Evolutionary conservation across 2,797 vertebrate species (phyloP).

Genomic region (Darevskia nairensis): DNA sequence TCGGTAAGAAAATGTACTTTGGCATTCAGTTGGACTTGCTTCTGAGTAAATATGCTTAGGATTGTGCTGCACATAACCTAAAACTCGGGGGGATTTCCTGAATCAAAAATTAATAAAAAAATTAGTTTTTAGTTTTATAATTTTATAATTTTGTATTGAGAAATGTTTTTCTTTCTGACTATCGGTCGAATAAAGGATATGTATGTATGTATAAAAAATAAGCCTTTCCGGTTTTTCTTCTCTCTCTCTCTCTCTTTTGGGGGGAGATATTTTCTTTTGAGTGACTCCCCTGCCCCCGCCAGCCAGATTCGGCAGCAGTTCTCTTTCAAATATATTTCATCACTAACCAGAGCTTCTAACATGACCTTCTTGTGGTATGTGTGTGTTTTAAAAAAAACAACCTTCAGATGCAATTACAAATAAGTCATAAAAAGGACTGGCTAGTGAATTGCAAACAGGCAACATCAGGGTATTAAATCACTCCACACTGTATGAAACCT

Average conservation of each 20-base stretch:
- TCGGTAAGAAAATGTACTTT: neutral
- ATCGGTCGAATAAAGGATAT: too few relatives aligned
- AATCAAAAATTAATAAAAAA: neutral
- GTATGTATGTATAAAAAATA: neutral
- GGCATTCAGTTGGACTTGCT: neutral
- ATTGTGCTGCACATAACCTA: conserved; percentile 3
- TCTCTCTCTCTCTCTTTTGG: neutral
- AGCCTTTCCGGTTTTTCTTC: neutral
- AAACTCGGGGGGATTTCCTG: neutral
- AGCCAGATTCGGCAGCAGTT: neutral
- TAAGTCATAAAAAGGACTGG: conserved; percentile 28
- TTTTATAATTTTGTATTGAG: too few relatives aligned
- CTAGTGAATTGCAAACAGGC: conserved; percentile 37
- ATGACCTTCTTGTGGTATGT: conserved; percentile 6
- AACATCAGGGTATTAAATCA: conserved; percentile 36
- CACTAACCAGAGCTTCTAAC: neutral
- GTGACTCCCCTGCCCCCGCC: neutral
- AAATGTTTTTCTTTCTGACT: too few relatives aligned
- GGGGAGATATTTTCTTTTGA: neutral
- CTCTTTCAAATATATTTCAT: neutral
- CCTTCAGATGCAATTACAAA: neutral
- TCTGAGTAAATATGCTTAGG: neutral
- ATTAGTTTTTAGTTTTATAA: too few relatives aligned
- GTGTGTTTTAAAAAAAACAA: neutral
- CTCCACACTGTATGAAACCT: conserved; percentile 57